A percentile compares a stretch with the other conserved stretches of the same genome.
Evolutionary conservation across 2,113 vertebrate species (phyloP).

Genomic region (Rostratula benghalensis): DNA sequence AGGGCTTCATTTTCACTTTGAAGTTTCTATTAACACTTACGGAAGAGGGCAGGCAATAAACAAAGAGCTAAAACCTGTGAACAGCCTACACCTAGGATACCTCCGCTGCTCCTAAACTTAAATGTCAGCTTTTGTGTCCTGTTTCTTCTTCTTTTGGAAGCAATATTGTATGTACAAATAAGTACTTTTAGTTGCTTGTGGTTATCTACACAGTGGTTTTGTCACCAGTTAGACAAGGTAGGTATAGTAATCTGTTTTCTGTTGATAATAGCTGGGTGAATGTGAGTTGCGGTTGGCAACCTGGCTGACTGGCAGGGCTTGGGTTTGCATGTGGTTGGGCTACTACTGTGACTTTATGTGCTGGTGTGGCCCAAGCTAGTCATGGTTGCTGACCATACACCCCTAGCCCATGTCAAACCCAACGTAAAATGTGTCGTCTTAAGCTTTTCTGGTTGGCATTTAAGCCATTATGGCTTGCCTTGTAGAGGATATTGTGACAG

Average conservation of each 20-base stretch:
- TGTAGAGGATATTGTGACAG: neutral
- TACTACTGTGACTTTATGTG: neutral
- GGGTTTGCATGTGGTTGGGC: neutral
- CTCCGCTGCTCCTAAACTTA: neutral
- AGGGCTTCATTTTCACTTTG: conserved; percentile 11
- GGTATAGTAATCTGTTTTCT: neutral
- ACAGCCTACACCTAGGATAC: neutral
- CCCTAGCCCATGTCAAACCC: neutral
- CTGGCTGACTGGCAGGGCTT: neutral
- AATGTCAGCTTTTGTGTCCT: neutral
- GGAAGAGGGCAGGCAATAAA: neutral
- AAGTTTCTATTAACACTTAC: neutral
- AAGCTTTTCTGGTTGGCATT: neutral
- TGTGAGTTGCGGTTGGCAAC: neutral
- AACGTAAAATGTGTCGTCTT: neutral
- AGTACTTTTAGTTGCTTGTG: neutral
- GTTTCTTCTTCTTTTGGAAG: neutral
- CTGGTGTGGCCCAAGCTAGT: neutral
- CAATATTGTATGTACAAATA: neutral
- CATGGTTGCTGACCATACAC: neutral
- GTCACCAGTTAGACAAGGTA: neutral
- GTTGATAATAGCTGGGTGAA: neutral
- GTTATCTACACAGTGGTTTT: neutral
- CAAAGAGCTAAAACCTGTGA: neutral
- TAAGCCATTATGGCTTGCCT: neutral